Base-by-base conservation (phyloP, 2,888 invertebrate genomes). In the Hemaris fuciformis region DNA sequence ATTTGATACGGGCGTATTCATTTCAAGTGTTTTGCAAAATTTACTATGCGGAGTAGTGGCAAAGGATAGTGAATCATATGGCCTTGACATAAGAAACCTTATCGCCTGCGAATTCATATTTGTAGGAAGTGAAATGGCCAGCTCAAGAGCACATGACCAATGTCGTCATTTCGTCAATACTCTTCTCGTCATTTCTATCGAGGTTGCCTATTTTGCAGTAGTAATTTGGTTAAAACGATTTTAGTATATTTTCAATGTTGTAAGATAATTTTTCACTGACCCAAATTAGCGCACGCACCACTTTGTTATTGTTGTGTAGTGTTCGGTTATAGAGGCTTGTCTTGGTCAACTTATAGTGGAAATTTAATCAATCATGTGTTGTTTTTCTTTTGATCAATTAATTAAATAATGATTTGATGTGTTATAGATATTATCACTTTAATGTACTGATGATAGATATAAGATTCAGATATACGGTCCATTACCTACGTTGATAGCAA, bases 111-210 rank as follows among this genome's bases (percentile, higher is more conserved):
- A 60, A 60, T 65, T 60, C n/a, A 20, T 46, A 48, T 10, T 41
- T 31, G 7, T 61, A 46, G 15, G 20, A 62, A 66, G 62, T 66
- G 64, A 68, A 73, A 69, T 71, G 58, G 48, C 41, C 57, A 59
- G 57, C 59, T 61, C 31, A 57, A 6, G 41, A 65, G 62, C 78
- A 77, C 73, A 76, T 76, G 75, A 76, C 59, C 62, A 20, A 46
- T 25, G 48, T 23, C 38, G 10, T n/a, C 15, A 42, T 48, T 4
- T 25, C 38, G 48, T 38, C 15, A 25, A 23, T 27, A 38, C 22
- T 22, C 34, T 34, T 34, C 46, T 34, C 59, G 31, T 20, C 31
- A 31, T 57, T 23, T n/a, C 22, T 18, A 8, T 6, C 38, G 5
- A 41, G 23, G 38, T 57, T 57, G 38, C 57, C 38, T 1, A 22